Base-by-base conservation (phyloP, 23 tunicate genomes). In the Oikopleura vanhoeffeni region DNA sequence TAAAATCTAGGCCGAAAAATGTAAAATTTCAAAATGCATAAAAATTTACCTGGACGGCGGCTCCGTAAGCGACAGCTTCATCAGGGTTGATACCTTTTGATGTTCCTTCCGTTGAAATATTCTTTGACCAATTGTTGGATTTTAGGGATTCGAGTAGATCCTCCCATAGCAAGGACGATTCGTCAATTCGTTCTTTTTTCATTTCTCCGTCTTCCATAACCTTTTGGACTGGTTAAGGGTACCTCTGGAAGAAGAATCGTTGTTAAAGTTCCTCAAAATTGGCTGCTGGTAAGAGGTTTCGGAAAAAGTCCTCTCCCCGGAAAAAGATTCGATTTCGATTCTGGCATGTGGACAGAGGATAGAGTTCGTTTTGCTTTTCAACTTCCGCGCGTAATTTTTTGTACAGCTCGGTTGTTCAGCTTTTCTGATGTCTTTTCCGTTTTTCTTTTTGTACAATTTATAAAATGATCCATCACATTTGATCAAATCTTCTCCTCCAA, bases 21-120 rank as follows among this genome's bases (percentile, higher is more conserved):
- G n/a, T n/a, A n/a, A n/a, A n/a, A n/a, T n/a, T n/a, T n/a, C n/a
- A n/a, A n/a, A n/a, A n/a, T n/a, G n/a, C n/a, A n/a, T n/a, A n/a
- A n/a, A n/a, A n/a, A n/a, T n/a, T n/a, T n/a, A n/a, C 95, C 83
- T 94, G 98, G 0, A 94, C 89, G 27, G 98, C 98, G 40, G 98
- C 98, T 36, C 98, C 98, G 41, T 94, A 94, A 0, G 98, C 98
- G 36, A 94, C 98, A 39, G 98, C 91, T 64, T 94, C 98, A 85
- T 94, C 98, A 24, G 98, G 98, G 67, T 94, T 94, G 85, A 92
- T 89, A 33, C 93, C 90, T 84, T 89, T 89, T 86, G 86, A 87
- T 83, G 90, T 87, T 28, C 57, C 88, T 94, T 76, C 90, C 98
- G n/a, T n/a, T n/a, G 86, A 94, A 94, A 84, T 85, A 92, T 39